These are phyloP conservation scores for Ophthalmolycus amberensis DNA, from an alignment of 2,113 vertebrate species.

Conservation along the genomic window DNA sequence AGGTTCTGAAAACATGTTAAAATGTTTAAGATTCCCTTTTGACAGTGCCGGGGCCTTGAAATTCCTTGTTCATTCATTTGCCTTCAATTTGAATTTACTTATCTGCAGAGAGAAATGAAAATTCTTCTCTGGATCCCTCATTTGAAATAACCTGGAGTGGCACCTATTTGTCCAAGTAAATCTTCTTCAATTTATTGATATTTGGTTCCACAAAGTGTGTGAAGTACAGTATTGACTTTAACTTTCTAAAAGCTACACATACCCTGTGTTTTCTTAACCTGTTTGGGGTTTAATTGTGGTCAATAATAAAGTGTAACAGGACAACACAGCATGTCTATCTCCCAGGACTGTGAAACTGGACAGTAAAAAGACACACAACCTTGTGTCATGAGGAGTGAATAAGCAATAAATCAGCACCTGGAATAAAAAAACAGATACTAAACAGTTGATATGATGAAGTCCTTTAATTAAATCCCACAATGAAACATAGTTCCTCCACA, in stretches of 20 bases:
- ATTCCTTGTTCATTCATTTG: slow-evolving; percentile 30
- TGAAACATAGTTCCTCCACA: neutral
- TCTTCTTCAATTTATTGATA: neutral
- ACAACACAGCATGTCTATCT: neutral
- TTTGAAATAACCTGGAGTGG: slow-evolving; percentile 20
- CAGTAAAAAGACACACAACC: neutral
- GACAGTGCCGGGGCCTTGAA: slow-evolving; percentile 8
- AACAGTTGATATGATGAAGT: neutral
- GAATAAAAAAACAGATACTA: neutral
- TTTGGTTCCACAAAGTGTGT: slow-evolving; percentile 5
- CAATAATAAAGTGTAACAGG: neutral
- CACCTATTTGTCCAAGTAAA: neutral
- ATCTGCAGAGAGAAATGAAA: slow-evolving; percentile 10
- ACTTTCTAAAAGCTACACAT: neutral
- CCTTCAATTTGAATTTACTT: slow-evolving; percentile 35
- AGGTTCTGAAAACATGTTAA: slow-evolving; percentile 15
- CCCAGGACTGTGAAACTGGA: neutral
- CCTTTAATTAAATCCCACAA: neutral
- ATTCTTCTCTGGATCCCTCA: neutral
- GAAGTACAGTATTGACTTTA: slow-evolving; percentile 2
- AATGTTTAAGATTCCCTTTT: slow-evolving; percentile 26
- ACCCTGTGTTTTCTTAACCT: neutral
- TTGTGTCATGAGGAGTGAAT: neutral
- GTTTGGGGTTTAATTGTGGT: neutral
- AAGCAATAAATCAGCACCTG: neutral